phyloP scores from a whole-genome alignment of 30 jellyfish, hydroid and myxozoan species.

The Catostylus mosaicus region DNA sequence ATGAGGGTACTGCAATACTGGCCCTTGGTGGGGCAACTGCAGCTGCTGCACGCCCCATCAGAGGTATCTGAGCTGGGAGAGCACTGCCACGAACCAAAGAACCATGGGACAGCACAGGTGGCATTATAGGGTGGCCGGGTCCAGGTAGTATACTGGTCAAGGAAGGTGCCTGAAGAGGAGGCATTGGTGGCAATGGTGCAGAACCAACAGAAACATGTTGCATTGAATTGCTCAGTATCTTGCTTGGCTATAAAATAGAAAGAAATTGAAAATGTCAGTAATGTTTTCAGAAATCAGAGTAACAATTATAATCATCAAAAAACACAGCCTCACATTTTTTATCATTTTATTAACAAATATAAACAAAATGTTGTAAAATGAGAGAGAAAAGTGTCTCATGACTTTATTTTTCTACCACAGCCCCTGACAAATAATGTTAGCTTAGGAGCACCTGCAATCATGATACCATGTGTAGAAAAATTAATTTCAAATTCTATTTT shows the following conservation, averaged over 20 bases:
- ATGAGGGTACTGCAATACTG: conserved; percentile 63
- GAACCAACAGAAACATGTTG: conserved; percentile 92
- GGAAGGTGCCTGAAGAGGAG: conserved; percentile 90
- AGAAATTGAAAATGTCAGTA: too few relatives aligned
- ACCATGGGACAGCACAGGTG: conserved; percentile 86
- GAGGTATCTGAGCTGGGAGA: conserved; percentile 92
- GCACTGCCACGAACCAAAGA: conserved; percentile 80
- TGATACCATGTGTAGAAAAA: too few relatives aligned
- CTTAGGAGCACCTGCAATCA: too few relatives aligned
- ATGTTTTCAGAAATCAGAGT: too few relatives aligned
- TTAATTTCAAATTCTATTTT: too few relatives aligned
- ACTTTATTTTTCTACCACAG: too few relatives aligned
- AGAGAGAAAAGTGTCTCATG: too few relatives aligned
- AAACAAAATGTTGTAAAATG: too few relatives aligned
- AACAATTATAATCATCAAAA: too few relatives aligned
- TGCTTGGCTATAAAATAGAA: conserved; percentile 62
- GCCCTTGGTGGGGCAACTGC: conserved; percentile 97
- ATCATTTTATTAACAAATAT: too few relatives aligned
- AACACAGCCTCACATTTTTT: too few relatives aligned
- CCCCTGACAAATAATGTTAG: too few relatives aligned
- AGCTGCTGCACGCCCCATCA: conserved; percentile 88
- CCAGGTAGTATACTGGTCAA: conserved; percentile 85
- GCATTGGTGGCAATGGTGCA: conserved; percentile 95
- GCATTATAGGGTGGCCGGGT: conserved; percentile 86
- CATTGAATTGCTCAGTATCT: conserved; percentile 73